A percentile compares a stretch with the other conserved stretches of the same genome.
Conservation (phyloP, 1,140 invertebrate genomes). For the Homalodisca vitripennis region DNA sequence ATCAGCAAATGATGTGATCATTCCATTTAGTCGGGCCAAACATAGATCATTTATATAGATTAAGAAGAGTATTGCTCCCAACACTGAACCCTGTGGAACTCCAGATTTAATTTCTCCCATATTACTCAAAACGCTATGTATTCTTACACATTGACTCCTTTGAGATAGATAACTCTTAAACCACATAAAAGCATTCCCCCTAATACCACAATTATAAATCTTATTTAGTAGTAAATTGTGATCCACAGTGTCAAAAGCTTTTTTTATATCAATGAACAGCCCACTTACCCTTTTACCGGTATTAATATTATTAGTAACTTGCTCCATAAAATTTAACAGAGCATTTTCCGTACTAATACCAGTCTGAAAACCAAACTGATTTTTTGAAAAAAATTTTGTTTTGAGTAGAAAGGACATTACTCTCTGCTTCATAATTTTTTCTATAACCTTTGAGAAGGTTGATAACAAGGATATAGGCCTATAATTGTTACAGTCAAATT, state of each 20-base stretch:
- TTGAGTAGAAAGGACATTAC: neutral
- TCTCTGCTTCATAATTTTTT: neutral
- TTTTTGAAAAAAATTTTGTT: neutral
- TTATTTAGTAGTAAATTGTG: neutral
- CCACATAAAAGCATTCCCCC: neutral
- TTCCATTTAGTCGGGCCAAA: neutral
- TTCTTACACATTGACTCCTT: neutral
- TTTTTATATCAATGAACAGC: neutral
- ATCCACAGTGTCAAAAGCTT: slow-evolving; percentile 3
- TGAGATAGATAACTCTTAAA: neutral
- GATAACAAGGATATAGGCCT: neutral
- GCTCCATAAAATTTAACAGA: neutral
- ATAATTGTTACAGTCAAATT: neutral
- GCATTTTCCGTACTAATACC: neutral
- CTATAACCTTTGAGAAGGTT: neutral
- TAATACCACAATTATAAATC: neutral
- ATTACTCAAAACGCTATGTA: neutral
- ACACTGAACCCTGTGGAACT: slow-evolving; percentile 1
- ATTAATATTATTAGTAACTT: neutral
- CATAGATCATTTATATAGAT: slow-evolving; percentile 23
- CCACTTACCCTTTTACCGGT: neutral
- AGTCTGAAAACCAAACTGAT: neutral
- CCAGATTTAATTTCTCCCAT: neutral
- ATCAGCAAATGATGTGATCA: neutral
- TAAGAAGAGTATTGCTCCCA: slow-evolving; percentile 1